Base-by-base conservation (phyloP, 2,113 vertebrate genomes). In the Alectura lathami region DNA sequence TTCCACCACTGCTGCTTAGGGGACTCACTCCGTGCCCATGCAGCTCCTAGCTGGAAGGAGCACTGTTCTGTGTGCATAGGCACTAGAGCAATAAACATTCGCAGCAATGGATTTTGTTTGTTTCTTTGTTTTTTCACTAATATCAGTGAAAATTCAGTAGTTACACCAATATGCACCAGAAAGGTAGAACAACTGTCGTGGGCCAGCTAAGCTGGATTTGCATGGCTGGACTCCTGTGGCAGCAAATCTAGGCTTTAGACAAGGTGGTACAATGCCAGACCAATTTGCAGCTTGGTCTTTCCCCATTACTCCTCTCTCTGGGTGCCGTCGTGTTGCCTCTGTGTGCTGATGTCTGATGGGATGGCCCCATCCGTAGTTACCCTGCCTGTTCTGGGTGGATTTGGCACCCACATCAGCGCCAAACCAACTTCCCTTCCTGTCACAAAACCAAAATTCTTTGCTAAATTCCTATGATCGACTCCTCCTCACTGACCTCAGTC, bases 1-100 rank as follows among this genome's bases (percentile, higher is more conserved):
- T 40, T 17, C 74, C 62, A 40, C 10, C 66, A 5, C 63, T 8
- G 5, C 59, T 66, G 45, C 27, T 11, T 3, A 12, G 40, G 43
- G 26, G 4, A 8, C 15, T 17, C 13, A 1, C 17, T 13, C n/a
- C 0, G 3, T 3, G 1, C 18, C 7, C 13, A 34, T 11, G 36
- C 48, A 54, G 27, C 36, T 21, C 23, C 27, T 3, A 8, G 42
- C 47, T 16, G 1, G 0, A 40, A 36, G 47, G 15, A 64, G 32
- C 22, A 21, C 48, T 43, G 1, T 5, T n/a, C 16, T 11, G 15
- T 23, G 32, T 45, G 62, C 4, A 0, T 12, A n/a, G 48, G 36
- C 20, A 10, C 11, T 8, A 8, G 14, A 24, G 69, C 21, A 17
- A 53, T 5, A 5, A 54, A 3, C n/a, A 11, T 6, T 24, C 11